Conservation (phyloP, 2,113 vertebrate species). For the Microtus montanus region DNA sequence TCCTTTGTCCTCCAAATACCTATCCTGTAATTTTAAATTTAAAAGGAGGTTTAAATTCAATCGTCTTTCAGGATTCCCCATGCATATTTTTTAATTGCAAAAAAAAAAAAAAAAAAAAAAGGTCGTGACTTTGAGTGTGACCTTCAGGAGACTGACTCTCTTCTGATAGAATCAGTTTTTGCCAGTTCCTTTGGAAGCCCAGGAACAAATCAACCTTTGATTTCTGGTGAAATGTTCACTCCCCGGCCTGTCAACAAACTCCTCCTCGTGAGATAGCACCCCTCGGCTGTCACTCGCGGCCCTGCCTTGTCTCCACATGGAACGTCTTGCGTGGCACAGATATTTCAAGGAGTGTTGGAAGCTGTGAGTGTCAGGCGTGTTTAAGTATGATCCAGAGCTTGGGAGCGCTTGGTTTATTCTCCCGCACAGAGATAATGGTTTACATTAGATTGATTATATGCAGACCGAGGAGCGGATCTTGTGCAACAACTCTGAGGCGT, state of each 20-base stretch:
- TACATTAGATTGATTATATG: constrained; percentile 84
- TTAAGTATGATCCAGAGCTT: constrained; percentile 79
- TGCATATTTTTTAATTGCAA: constrained; percentile 50
- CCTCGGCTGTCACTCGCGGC: constrained; percentile 57
- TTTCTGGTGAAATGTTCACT: constrained; percentile 83
- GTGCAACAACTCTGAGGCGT: constrained; percentile 80
- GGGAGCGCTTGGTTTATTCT: constrained; percentile 76
- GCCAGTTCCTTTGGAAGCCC: constrained; percentile 76
- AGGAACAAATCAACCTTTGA: constrained; percentile 82
- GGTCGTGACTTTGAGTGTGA: constrained; percentile 32
- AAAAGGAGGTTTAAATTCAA: constrained; percentile 30
- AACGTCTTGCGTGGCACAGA: constrained; percentile 67
- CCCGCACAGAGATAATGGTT: constrained; percentile 84
- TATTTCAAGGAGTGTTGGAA: constrained; percentile 65
- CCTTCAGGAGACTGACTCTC: constrained; percentile 50
- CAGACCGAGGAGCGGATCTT: constrained; percentile 81
- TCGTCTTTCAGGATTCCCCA: not conserved
- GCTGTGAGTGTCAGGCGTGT: constrained; percentile 78
- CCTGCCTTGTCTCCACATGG: constrained; percentile 60
- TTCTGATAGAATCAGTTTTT: constrained; percentile 19
- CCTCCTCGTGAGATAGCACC: constrained; percentile 71
- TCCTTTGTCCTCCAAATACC: constrained; percentile 2
- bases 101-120: constrained; percentile 43
- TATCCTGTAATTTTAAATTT: not conserved
- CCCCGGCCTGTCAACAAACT: constrained; percentile 82